Conservation (phyloP, 2,113 vertebrate genomes). For the Erinaceus europaeus region DNA sequence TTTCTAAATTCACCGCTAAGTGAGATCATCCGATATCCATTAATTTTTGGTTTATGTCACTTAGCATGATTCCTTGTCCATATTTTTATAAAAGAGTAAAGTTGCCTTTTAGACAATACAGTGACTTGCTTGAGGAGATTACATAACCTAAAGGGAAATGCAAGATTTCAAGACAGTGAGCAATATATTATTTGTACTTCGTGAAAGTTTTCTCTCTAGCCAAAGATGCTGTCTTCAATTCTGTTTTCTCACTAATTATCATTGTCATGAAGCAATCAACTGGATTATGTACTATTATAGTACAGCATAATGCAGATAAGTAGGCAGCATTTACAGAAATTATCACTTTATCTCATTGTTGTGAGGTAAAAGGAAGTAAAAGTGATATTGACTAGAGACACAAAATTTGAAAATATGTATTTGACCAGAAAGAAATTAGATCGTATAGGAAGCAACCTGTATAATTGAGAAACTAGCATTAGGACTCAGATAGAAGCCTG, state of each 20-base stretch:
- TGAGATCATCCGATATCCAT: no score
- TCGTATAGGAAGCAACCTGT: background rate
- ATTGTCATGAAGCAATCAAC: background rate
- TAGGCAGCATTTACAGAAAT: background rate
- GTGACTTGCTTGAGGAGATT: constrained; percentile 8
- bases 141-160: background rate
- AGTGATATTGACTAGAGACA: background rate
- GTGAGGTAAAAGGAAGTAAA: background rate
- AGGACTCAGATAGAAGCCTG: background rate
- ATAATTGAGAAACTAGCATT: background rate
- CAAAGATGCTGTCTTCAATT: background rate
- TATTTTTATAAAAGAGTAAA: constrained; percentile 5
- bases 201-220: background rate
- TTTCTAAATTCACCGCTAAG: no score
- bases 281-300: background rate
- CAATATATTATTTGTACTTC: background rate
- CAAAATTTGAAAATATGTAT: background rate
- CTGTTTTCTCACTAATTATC: background rate
- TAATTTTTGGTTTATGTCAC: no score
- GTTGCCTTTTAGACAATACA: background rate
- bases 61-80: background rate
- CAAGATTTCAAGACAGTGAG: background rate
- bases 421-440: background rate
- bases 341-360: no score
- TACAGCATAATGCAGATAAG: background rate